Evolutionary conservation across 2,113 vertebrate species (phyloP), one percentile per base, ranked within the genome.

Genomic region (Tychaedon coryphoeus): DNA sequence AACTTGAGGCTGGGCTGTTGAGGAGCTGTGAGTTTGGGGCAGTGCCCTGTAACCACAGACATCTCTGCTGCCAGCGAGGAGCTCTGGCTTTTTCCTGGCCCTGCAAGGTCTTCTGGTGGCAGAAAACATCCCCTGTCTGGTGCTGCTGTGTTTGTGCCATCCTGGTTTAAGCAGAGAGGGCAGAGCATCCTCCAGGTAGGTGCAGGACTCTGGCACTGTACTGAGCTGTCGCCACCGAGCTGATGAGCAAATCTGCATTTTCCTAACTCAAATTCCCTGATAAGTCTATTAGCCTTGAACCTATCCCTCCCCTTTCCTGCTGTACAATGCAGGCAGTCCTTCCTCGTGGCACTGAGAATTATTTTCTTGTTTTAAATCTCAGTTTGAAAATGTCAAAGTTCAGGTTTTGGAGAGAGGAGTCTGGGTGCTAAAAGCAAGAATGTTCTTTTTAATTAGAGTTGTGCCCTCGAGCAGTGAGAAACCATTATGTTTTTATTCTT

Each of bases 341-440:
- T 82, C 65, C 29, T 69, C n/a, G 4, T 45, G 73, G 76, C 64
- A 65, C 67, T 20, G 58, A 87, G 82, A 93, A 95, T 96, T 94
- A 95, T 92, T 96, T 96, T 80, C 93, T 81, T 95, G 88, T 88
- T 97, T 97, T 95, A 97, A 96, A 93, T 93, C 82, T 95, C 80
- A 56, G 94, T 93, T 95, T 93, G 93, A 97, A 97, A 97, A 96
- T 97, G 96, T 92, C 93, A 94, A 78, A 97, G 93, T 95, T 96
- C 96, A 95, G 53, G 29, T 90, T 95, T 92, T 90, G 90, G 88
- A 90, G 89, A 89, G 78, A 67, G 81, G 69, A 94, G 72, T 64
- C 94, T 61, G 75, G 81, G 71, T 96, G 95, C 94, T 97, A 93
- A 95, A 96, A 93, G 88, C 90, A 95, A 94, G 83, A 93, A 92